Base-by-base conservation (phyloP, 2,797 vertebrate genomes). In the Nyctibius grandis region DNA sequence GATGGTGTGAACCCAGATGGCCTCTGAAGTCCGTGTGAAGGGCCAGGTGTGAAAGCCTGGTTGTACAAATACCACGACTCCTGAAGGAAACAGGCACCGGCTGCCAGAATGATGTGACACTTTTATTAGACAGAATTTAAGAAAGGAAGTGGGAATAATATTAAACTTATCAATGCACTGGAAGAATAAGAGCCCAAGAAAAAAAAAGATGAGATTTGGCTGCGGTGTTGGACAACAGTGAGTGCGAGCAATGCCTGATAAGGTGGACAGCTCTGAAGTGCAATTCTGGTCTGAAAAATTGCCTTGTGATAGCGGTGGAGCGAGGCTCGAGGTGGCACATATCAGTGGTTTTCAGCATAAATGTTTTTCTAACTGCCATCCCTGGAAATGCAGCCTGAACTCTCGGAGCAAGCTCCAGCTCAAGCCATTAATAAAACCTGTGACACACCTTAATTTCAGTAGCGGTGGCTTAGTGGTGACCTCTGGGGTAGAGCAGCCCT, bases 11-110 rank as follows among this genome's bases (percentile, higher is more conserved):
- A 44, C 60, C 2, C 0, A 51, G 53, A 4, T 7, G 9, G 26
- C 34, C 34, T 42, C 47, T 45, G 16, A 33, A 25, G 33, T 15
- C 17, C 56, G 21, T 18, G 31, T 31, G 36, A 42, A 65, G 64
- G 33, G 22, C 75, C 7, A 6, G 38, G 21, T 15, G 15, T 16
- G 26, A 79, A 80, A 56, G 15, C 14, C 11, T 28, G 36, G 50
- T 34, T 0, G 2, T 22, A 44, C 31, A 48, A 38, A 34, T 9
- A 18, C 15, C 21, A 4, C 0, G 0, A 6, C 6, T 67, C 26
- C 10, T 54, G 47, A 42, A 53, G 34, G 33, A 53, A 61, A 20
- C 12, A 9, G 34, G 38, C 40, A 56, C 51, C 2, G 5, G 21
- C 16, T 65, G n/a, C 69, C 23, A 33, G 81, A 47, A 29, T 53